Evolutionary conservation across 2,113 vertebrate genomes (phyloP), one percentile per base, ranked within the genome.

Genomic region (Podarcis muralis): DNA sequence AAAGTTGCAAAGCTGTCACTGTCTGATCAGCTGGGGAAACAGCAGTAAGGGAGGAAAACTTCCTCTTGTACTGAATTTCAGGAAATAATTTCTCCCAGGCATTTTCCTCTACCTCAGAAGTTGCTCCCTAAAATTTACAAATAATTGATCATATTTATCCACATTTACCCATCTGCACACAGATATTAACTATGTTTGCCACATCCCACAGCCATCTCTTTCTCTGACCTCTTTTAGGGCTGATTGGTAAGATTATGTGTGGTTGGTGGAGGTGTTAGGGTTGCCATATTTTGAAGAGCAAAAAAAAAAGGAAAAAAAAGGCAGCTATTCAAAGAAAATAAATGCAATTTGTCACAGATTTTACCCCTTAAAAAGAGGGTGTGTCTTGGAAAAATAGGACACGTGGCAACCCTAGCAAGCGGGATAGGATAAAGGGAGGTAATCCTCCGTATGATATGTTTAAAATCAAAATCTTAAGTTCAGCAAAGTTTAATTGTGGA

Each of bases 1-100:
- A 95, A 74, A 93, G 92, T 93, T 92, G 92, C 88, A 92, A 75
- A 62, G 88, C 88, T 91, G 91, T 84, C 85, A 88, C 84, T 84
- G 30, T 93, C 84, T 43, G 79, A 86, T 91, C 3, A 0, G 72
- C 77, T 85, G 87, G 89, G 83, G 87, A 89, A 76, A 81, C 88
- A 86, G 62, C 88, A 92, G 86, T 37, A 83, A 83, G 82, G 35
- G 78, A 53, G 81, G 71, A 35, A 76, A 83, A 79, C 18, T 86
- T 87, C 86, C n/a, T 83, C 90, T 91, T 87, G 12, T 77, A 88
- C 78, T 87, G 15, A 74, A 89, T 83, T 91, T 18, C 27, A 66
- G 37, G 27, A 69, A 48, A 69, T 15, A 3, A 15, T 72, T 32
- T 69, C 43, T 57, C n/a, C 43, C 22, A 57, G 30, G 20, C 43